Evolutionary conservation across 2,113 vertebrate genomes (phyloP).

Genomic region (Blennius ocellaris): DNA sequence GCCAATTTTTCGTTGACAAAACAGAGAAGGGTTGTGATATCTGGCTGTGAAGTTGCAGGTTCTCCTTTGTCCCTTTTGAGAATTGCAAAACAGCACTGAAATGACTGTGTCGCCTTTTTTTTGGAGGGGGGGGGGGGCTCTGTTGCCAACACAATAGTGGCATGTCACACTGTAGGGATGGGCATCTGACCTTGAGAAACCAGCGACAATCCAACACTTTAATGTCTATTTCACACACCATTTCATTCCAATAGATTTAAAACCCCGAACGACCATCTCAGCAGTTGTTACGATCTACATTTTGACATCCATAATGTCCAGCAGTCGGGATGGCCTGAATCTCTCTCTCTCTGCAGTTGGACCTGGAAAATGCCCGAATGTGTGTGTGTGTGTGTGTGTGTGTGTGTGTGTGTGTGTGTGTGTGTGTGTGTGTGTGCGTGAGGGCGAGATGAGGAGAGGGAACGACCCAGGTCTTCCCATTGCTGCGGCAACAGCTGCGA

Average conservation of each 20-base stretch:
- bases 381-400: constrained; percentile 55
- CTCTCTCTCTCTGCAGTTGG: constrained; percentile 27
- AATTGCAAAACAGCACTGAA: constrained; percentile 44
- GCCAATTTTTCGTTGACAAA: constrained; percentile 26
- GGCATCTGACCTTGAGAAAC: constrained; percentile 85
- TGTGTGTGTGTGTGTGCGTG: constrained; percentile 51
- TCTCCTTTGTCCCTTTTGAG: constrained; percentile 10
- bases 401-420: constrained; percentile 58
- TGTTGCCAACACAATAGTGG: constrained; percentile 41
- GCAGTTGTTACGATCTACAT: constrained; percentile 73
- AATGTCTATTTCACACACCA: constrained; percentile 85
- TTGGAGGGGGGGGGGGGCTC: constrained; percentile 7
- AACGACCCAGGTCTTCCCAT: constrained; percentile 33
- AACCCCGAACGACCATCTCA: constrained; percentile 72
- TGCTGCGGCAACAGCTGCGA: constrained; percentile 73
- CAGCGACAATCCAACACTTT: constrained; percentile 79
- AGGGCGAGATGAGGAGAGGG: constrained; percentile 5
- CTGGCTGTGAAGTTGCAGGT: constrained; percentile 32
- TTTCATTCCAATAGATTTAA: constrained; percentile 82
- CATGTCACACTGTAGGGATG: constrained; percentile 62
- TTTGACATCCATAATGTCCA: constrained; percentile 71
- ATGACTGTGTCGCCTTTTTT: constrained; percentile 21
- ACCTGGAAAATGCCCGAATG: constrained; percentile 7
- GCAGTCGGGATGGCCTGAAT: constrained; percentile 50
- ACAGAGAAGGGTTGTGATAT: constrained; percentile 21